Evolutionary conservation across 1,140 invertebrate genomes (phyloP), one percentile per base, ranked within the genome.

Genomic region (Papilio polyxenes): DNA sequence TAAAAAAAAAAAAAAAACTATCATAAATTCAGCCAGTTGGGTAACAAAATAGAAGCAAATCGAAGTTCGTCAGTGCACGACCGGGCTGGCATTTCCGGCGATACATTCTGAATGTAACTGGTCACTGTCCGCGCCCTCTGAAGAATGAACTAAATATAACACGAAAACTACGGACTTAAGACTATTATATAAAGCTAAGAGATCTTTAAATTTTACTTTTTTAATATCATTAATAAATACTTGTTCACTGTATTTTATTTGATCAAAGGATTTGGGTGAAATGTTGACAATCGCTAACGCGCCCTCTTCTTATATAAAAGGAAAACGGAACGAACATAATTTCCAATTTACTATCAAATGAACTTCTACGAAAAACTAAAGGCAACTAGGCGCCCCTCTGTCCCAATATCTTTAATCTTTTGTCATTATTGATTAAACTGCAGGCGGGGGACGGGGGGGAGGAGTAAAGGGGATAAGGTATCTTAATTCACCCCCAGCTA

Each of bases 361-460:
- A 37, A 37, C 31, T 37, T 72, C 13, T 72, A 40, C 31, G 11
- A 3, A 72, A 72, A 72, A 48, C 44, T 49, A 75, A 49, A 49
- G 40, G 20, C 9, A 49, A 48, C 74, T 75, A 75, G 49, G 20
- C 20, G 20, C 10, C 48, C 49, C 75, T 49, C 49, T 31, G n/a
- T 17, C 13, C 4, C 49, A 37, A 53, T 37, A 77, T 77, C 75
- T 77, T 77, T 77, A 75, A 75, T 75, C 74, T 75, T 44, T 48
- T 75, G 75, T 77, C 48, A 53, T 77, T 77, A 77, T 77, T 53
- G 75, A 77, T 77, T 53, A 56, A 77, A 77, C 75, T 77, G 75
- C 75, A 77, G 8, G 20, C 75, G 10, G n/a, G 75, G 74, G 17
- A 15, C 2, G 44, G 10, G 40, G 23, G 62, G 23, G 23, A 31